These are phyloP conservation scores for Heterotilapia buettikoferi DNA, from an alignment of 2,113 vertebrate species.

Conservation along the genomic window DNA sequence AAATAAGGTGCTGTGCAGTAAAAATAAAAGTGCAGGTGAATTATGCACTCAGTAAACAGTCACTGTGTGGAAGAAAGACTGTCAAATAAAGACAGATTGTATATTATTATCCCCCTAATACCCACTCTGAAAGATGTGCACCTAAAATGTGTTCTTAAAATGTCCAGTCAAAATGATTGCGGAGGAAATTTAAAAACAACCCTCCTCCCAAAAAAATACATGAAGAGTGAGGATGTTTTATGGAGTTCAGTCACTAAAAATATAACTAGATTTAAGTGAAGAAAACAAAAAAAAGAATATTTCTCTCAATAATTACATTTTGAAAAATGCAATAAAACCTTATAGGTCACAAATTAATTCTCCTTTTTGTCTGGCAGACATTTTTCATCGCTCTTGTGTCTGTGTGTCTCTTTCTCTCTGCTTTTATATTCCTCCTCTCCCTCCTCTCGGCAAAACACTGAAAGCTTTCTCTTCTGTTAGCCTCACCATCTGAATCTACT, in stretches of 20 bases:
- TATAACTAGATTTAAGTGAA: background rate
- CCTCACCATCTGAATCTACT: conserved; percentile 46
- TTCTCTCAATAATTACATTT: conserved; percentile 23
- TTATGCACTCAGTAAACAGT: background rate
- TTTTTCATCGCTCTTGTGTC: background rate
- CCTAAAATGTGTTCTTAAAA: background rate
- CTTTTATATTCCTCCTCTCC: background rate
- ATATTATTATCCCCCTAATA: background rate
- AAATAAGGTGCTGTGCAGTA: background rate
- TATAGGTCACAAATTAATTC: conserved; percentile 9
- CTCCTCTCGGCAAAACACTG: background rate
- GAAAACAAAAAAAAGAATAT: background rate
- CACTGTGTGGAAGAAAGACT: background rate
- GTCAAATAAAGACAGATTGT: background rate
- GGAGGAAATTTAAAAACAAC: background rate
- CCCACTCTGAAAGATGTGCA: background rate
- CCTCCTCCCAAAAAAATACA: background rate
- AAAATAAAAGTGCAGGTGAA: background rate
- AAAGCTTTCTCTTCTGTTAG: conserved; percentile 15
- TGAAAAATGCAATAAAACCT: conserved; percentile 42
- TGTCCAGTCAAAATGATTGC: background rate
- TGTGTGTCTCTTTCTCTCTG: background rate
- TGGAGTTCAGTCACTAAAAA: conserved; percentile 1
- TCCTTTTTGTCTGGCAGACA: conserved; percentile 13
- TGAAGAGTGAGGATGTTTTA: background rate